These are phyloP conservation scores for Dendrophyllia cribrosa DNA, from an alignment of 64 coral and sea anemone genomes.

Conservation along the genomic window DNA sequence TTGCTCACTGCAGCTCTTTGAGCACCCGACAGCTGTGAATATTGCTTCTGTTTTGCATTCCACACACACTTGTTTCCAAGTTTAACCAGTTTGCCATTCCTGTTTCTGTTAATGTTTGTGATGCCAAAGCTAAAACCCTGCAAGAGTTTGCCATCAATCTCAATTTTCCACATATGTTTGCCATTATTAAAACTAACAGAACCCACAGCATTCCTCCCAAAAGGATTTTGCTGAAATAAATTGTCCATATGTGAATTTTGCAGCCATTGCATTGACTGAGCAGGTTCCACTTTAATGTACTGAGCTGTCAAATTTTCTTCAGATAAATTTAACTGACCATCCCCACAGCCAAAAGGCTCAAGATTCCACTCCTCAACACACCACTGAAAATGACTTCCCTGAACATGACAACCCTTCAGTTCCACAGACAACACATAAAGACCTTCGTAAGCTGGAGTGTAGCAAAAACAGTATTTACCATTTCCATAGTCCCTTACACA, in stretches of 20 bases:
- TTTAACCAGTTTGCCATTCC: background rate
- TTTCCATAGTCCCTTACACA: conserved; percentile 58
- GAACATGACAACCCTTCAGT: conserved; percentile 60
- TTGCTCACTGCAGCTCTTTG: background rate
- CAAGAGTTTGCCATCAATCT: background rate
- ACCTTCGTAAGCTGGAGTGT: conserved; percentile 42
- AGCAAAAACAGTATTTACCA: conserved; percentile 71
- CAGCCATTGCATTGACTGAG: too few relatives aligned
- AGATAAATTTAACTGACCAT: background rate
- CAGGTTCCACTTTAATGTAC: background rate
- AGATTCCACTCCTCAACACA: background rate
- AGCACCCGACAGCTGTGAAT: background rate
- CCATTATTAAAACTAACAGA: background rate
- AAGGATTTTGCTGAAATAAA: too few relatives aligned
- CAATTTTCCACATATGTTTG: background rate
- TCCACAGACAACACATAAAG: conserved; percentile 51
- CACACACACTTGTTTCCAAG: background rate
- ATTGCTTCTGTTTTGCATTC: background rate
- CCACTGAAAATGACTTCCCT: conserved; percentile 42
- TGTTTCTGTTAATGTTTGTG: background rate
- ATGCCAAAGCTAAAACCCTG: background rate
- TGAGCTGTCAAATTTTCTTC: background rate
- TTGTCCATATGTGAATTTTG: too few relatives aligned
- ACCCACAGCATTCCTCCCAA: background rate
- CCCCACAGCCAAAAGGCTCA: background rate